Evolutionary conservation across 2,113 vertebrate genomes (phyloP).

Genomic region (Vulpes ferrilata): DNA sequence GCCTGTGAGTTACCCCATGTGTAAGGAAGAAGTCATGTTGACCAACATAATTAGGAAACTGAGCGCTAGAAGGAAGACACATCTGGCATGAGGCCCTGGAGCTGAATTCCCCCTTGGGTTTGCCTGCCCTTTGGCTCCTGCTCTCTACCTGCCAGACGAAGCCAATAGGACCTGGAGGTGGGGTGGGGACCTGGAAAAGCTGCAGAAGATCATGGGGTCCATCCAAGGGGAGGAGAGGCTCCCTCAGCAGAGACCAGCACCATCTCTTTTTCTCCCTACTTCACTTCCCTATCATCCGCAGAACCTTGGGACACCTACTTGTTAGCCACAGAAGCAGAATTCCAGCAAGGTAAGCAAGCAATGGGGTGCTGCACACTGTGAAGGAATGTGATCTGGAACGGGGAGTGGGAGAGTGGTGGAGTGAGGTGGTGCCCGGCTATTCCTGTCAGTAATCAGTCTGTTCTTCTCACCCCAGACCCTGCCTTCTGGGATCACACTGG

Average conservation of each 20-base stretch:
- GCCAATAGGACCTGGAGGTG: too few relatives aligned
- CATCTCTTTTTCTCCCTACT: background rate
- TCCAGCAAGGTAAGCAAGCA: background rate
- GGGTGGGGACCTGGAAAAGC: background rate
- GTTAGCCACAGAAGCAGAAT: background rate
- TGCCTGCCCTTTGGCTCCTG: background rate
- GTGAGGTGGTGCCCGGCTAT: rapidly evolving
- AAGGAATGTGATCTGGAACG: rapidly evolving
- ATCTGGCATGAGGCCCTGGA: background rate
- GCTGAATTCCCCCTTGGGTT: background rate
- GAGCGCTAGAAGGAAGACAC: background rate
- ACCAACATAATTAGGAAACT: background rate
- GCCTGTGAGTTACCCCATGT: background rate
- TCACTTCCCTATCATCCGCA: background rate
- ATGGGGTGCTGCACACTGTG: rapidly evolving
- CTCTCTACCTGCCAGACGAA: background rate
- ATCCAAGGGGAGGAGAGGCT: background rate
- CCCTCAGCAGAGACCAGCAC: rapidly evolving
- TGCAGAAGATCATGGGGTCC: rapidly evolving
- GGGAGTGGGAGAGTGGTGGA: rapidly evolving
- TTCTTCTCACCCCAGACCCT: background rate
- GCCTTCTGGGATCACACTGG: background rate
- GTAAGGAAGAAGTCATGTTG: background rate
- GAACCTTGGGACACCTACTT: background rate
- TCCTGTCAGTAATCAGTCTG: rapidly evolving